These are phyloP conservation scores for Drosophila greeni DNA, from an alignment of 2,888 invertebrate genomes.

Conservation along the genomic window DNA sequence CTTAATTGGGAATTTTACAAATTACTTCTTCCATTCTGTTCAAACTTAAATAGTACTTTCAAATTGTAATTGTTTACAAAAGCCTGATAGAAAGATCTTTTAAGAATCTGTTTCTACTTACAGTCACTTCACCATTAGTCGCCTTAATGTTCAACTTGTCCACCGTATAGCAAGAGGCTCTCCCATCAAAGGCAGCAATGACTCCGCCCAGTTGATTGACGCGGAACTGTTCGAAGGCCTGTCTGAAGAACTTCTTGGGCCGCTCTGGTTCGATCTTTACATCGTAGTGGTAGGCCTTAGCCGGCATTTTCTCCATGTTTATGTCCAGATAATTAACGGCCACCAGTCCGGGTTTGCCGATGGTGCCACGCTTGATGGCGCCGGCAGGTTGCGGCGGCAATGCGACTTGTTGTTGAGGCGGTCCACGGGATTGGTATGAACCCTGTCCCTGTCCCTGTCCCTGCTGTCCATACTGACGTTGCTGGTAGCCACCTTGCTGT, in stretches of 20 bases:
- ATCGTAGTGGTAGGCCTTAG: constrained; percentile 88
- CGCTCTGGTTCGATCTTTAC: constrained; percentile 85
- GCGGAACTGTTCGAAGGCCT: constrained; percentile 79
- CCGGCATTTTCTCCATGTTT: constrained; percentile 79
- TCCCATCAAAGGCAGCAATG: constrained; percentile 86
- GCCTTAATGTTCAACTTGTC: constrained; percentile 43
- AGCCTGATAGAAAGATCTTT: too few relatives aligned
- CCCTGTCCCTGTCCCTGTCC: constrained; percentile 8
- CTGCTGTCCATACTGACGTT: constrained; percentile 12
- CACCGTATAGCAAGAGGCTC: constrained; percentile 82
- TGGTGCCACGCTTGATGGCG: constrained; percentile 66
- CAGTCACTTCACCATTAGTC: constrained; percentile 61
- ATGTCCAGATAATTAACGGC: constrained; percentile 84
- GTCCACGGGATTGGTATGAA: constrained; percentile 11
- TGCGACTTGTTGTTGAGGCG: constrained; percentile 11
- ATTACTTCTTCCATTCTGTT: too few relatives aligned
- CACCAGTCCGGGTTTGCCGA: constrained; percentile 79
- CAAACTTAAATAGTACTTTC: too few relatives aligned
- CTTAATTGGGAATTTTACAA: too few relatives aligned
- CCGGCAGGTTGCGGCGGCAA: constrained; percentile 29
- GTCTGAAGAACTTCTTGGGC: constrained; percentile 83
- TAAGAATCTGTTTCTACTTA: constrained; percentile 26
- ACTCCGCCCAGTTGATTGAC: constrained; percentile 77
- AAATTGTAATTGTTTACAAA: too few relatives aligned
- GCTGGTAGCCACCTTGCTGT: constrained; percentile 9